phyloP scores from a whole-genome alignment of 2,888 invertebrate genomes.

The Cetonia aurata region DNA sequence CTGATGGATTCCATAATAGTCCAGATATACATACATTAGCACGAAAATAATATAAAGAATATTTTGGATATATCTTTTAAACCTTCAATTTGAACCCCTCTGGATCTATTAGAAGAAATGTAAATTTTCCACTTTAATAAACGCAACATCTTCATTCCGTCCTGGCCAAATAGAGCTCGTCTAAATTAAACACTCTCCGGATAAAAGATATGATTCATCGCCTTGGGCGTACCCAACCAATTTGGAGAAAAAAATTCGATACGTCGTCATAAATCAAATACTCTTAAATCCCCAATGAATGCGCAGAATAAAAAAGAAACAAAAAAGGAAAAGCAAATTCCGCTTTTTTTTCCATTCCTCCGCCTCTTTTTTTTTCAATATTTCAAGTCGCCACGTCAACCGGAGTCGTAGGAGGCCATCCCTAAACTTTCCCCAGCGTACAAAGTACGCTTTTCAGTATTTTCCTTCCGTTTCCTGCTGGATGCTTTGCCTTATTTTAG shows the following conservation, averaged over 20 bases:
- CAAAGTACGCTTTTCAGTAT: neutral
- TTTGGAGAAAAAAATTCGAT: neutral
- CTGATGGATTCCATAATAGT: no score
- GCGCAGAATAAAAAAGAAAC: neutral
- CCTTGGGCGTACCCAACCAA: conserved; percentile 8
- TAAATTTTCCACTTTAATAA: no score
- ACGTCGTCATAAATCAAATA: conserved; percentile 20
- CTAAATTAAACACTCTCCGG: no score
- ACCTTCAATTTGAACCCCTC: no score
- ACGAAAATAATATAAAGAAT: no score
- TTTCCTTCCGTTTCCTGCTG: conserved; percentile 18
- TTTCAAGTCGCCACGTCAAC: conserved; percentile 26
- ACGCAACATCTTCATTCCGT: no score
- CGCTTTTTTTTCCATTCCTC: neutral
- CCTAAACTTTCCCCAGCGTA: no score
- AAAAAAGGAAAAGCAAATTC: neutral
- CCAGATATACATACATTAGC: no score
- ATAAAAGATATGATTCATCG: conserved; percentile 8
- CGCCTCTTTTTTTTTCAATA: conserved; percentile 7
- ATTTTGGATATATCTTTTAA: no score
- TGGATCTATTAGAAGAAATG: no score
- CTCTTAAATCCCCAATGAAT: conserved; percentile 19
- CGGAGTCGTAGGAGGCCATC: neutral
- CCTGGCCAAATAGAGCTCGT: no score
- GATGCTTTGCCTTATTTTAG: neutral